Conservation (phyloP, 2,888 invertebrate genomes). For the Lordiphosa fenestrarum region DNA sequence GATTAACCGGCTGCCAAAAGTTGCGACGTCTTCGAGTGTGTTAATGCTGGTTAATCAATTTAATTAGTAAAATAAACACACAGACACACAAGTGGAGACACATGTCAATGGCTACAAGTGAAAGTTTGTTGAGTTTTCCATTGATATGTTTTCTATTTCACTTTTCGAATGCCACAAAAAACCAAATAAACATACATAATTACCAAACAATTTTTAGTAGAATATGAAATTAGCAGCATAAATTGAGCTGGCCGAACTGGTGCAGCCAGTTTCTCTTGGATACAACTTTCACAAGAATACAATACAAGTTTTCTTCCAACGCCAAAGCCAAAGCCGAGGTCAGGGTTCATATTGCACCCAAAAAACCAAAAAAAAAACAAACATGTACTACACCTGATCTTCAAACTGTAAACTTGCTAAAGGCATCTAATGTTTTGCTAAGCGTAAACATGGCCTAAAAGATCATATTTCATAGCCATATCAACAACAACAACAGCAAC, state of each 20-base stretch:
- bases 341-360: constrained; percentile 56
- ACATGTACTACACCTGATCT: constrained; percentile 60
- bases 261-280: constrained; percentile 62
- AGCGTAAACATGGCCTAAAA: constrained; percentile 50
- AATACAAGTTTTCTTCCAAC: constrained; percentile 31
- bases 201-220: constrained; percentile 22
- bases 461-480: constrained; percentile 59
- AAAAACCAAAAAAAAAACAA: constrained; percentile 18
- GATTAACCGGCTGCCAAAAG: constrained; percentile 14
- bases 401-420: constrained; percentile 22
- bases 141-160: constrained; percentile 55
- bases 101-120: constrained; percentile 47
- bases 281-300: constrained; percentile 52
- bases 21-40: constrained; percentile 22
- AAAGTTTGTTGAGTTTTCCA: constrained; percentile 41
- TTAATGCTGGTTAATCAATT: constrained; percentile 56
- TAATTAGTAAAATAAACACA: constrained; percentile 59
- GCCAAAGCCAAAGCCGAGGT: constrained; percentile 45
- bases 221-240: constrained; percentile 42
- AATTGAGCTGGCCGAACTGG: constrained; percentile 52
- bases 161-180: constrained; percentile 27
- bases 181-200: constrained; percentile 21
- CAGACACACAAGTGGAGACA: constrained; percentile 10
- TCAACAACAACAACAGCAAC: constrained; percentile 8
- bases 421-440: constrained; percentile 26